A percentile compares a stretch with the other conserved stretches of the same genome.
phyloP scores from a whole-genome alignment of 2,888 invertebrate species.

The Halocaridina rubra region DNA sequence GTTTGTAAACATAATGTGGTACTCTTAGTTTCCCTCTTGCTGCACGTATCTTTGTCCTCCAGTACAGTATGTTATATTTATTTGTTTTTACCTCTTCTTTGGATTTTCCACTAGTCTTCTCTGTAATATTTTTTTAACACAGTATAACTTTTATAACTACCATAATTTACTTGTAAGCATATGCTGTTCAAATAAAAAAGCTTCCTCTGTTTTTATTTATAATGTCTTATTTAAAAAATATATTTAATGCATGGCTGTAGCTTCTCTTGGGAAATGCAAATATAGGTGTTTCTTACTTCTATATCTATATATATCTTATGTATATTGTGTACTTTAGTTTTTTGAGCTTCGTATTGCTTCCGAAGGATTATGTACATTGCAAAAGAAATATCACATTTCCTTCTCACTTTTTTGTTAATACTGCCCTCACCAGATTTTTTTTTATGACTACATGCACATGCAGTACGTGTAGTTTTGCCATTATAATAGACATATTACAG shows the following conservation, averaged over 20 bases:
- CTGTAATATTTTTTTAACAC: neutral
- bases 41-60: neutral
- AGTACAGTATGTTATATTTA: neutral
- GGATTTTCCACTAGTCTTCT: neutral
- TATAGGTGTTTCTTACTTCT: too few relatives aligned
- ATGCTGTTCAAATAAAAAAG: too few relatives aligned
- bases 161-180: too few relatives aligned
- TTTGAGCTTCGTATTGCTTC: conserved; percentile 11
- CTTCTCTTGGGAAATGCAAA: conserved; percentile 10
- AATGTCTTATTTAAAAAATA: conserved; percentile 35
- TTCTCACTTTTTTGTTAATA: neutral
- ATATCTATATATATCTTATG: too few relatives aligned
- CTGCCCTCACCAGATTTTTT: neutral
- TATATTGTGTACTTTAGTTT: too few relatives aligned
- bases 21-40: neutral
- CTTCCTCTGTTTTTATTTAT: too few relatives aligned
- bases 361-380: neutral
- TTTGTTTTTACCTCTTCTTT: neutral
- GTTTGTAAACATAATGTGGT: neutral
- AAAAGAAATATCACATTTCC: neutral
- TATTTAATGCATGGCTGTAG: conserved; percentile 42
- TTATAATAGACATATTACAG: too few relatives aligned
- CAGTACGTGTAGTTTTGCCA: too few relatives aligned
- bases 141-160: neutral
- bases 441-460: neutral